Evolutionary conservation across 2,888 invertebrate genomes (phyloP), one percentile per base, ranked within the genome.

Genomic region (Actias luna): DNA sequence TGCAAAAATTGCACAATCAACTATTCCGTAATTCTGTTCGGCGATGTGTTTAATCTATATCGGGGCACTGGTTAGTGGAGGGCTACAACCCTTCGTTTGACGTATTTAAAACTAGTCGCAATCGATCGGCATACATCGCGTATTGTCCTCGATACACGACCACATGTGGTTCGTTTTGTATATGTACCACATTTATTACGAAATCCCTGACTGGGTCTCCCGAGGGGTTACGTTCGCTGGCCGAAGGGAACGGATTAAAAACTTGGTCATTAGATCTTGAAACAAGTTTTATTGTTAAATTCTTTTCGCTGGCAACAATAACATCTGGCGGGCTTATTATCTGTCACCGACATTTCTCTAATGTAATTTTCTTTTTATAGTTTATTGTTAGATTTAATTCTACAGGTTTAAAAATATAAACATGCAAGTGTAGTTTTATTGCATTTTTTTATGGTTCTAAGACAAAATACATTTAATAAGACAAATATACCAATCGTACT

Each of bases 41-140:
- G 14, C 12, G 35, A 29, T 2, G 55, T 52, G 14, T 27, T 36
- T 59, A 59, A 77, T 71, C 68, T 65, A 70, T 67, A 71, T 70
- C 61, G 65, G 67, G 64, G 58, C 59, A 61, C n/a, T n/a, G n/a
- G n/a, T 69, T 71, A 65, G 65, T 65, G 72, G 77, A 78, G 79
- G 87, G 83, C 80, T 67, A 67, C 78, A 85, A 88, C 91, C 90
- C 90, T 90, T 88, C 86, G 77, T 73, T 81, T 80, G 69, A 65
- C 72, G 78, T 83, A 82, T 87, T 89, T 84, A 85, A 88, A 87
- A 85, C 83, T 84, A 83, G 81, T 80, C 29, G 72, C 64, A 80
- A 88, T 88, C 76, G 87, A 88, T 85, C 85, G 71, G 60, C 62
- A 70, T 63, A 59, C 35, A 58, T 39, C 59, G 42, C 39, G 36